phyloP scores from a whole-genome alignment of 2,113 vertebrate genomes.

The Tragelaphus imberbis region DNA sequence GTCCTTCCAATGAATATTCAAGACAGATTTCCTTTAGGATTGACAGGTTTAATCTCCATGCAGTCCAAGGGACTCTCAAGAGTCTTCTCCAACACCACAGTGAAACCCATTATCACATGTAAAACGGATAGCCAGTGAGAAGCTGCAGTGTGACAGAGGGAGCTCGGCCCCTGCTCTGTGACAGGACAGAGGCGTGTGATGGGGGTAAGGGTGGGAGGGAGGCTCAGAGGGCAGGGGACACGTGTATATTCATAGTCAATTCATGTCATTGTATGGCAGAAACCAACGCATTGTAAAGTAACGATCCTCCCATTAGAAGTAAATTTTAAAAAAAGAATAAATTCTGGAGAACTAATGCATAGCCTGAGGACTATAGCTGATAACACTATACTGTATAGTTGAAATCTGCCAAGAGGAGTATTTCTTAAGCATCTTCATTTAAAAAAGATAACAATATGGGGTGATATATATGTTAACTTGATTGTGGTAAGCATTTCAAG shows the following conservation, averaged over 20 bases:
- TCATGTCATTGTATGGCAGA: not conserved
- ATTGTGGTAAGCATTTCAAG: not conserved
- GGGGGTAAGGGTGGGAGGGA: not conserved
- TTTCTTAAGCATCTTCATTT: not conserved
- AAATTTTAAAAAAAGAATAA: not conserved
- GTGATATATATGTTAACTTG: not conserved
- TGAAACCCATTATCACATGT: not conserved
- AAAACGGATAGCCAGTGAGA: not conserved
- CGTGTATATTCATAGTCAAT: rapidly evolving
- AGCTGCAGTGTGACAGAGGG: not conserved
- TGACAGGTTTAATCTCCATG: not conserved
- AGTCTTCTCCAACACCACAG: not conserved
- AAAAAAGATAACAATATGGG: not conserved
- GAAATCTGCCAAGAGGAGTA: not conserved
- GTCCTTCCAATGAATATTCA: not conserved
- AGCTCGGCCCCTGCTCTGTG: not conserved
- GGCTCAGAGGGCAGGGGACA: not conserved
- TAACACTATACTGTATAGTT: not conserved
- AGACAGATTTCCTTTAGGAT: not conserved
- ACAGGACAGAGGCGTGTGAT: not conserved
- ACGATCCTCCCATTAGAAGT: not conserved
- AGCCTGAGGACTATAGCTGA: not conserved
- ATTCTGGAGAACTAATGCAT: not conserved
- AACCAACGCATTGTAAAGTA: not conserved
- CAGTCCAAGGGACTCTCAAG: not conserved